A percentile compares a stretch with the other conserved stretches of the same genome.
phyloP scores from a whole-genome alignment of 2,797 vertebrate genomes.

The Thripadectes ignobilis region DNA sequence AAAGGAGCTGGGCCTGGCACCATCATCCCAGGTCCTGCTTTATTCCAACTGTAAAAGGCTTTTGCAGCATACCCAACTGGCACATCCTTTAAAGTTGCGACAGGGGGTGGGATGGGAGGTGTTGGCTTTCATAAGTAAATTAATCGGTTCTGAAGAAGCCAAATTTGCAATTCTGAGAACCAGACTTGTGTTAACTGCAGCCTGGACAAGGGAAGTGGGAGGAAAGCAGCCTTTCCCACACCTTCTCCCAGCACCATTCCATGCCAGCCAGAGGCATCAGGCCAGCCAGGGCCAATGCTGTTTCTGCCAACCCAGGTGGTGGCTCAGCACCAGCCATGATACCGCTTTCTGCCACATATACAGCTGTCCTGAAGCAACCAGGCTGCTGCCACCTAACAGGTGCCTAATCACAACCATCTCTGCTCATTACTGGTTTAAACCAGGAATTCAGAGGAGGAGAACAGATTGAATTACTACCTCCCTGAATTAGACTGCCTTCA shows the following conservation, averaged over 20 bases:
- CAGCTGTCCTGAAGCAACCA: neutral
- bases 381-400: neutral
- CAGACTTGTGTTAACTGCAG: neutral
- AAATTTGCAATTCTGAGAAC: neutral
- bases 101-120: too few relatives aligned
- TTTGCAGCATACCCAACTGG: neutral
- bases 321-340: neutral
- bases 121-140: constrained; percentile 10
- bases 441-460: neutral
- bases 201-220: neutral
- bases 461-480: constrained; percentile 25
- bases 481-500: neutral
- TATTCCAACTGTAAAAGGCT: constrained; percentile 2
- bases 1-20: constrained; percentile 11
- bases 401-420: neutral
- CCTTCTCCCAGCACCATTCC: accelerated
- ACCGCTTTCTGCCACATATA: neutral
- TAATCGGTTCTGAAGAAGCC: neutral
- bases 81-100: neutral
- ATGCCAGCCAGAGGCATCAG: neutral
- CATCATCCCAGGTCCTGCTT: neutral
- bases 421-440: neutral
- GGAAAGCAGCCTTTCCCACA: neutral
- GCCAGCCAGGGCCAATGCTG: accelerated
- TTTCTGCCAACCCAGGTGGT: neutral